phyloP scores from a whole-genome alignment of 2,113 vertebrate species.

The Ciconia stormi region DNA sequence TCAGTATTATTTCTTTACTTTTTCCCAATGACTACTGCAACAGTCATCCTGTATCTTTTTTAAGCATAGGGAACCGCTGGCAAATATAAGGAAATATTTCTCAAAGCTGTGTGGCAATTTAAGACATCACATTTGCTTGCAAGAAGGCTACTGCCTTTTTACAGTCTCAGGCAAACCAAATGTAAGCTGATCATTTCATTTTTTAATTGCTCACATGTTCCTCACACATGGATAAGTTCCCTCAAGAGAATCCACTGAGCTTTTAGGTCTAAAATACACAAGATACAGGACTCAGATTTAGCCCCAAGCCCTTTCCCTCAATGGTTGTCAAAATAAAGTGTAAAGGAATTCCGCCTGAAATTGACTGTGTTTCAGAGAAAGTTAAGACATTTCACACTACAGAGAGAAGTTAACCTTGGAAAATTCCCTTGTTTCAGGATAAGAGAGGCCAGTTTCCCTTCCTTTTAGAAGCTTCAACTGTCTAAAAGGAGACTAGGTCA shows the following conservation, averaged over 20 bases:
- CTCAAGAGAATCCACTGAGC: background rate
- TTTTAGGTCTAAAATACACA: background rate
- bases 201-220: background rate
- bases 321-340: background rate
- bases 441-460: background rate
- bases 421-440: background rate
- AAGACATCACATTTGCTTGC: background rate
- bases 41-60: background rate
- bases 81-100: background rate
- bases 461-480: background rate
- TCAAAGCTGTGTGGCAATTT: background rate
- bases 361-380: background rate
- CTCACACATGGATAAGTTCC: background rate
- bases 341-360: background rate
- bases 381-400: background rate
- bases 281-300: background rate
- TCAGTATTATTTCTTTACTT: background rate
- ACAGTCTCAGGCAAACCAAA: background rate
- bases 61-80: background rate
- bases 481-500: background rate
- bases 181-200: background rate
- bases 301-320: slow-evolving; percentile 20
- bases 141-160: background rate
- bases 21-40: background rate
- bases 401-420: background rate